Percentiles rank a stretch among this genome's conserved stretches.
phyloP scores from a whole-genome alignment of 2,888 invertebrate genomes.

The Epiblema foenella region DNA sequence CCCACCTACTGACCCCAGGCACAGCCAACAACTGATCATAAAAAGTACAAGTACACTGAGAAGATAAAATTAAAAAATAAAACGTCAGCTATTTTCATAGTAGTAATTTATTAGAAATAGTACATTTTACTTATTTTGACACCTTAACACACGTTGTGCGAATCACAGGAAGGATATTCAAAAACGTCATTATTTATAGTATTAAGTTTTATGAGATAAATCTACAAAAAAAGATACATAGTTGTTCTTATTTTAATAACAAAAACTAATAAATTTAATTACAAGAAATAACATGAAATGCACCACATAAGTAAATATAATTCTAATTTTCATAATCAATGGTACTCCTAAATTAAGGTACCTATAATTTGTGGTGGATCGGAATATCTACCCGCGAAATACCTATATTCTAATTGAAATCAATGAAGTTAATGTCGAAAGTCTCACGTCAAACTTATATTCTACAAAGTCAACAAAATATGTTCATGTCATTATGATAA shows the following conservation, averaged over 20 bases:
- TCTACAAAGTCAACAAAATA: constrained; percentile 7
- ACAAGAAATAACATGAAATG: background rate
- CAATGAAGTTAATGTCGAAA: background rate
- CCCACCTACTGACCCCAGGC: too few species aligned
- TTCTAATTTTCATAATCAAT: background rate
- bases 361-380: constrained; percentile 4
- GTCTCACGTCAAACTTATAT: constrained; percentile 2
- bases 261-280: background rate
- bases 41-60: too few species aligned
- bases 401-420: background rate
- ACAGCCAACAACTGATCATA: too few species aligned
- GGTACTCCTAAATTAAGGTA: background rate
- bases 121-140: constrained; percentile 28
- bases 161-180: constrained; percentile 30
- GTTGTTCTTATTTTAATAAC: background rate
- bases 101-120: constrained; percentile 35
- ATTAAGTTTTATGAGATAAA: background rate
- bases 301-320: background rate
- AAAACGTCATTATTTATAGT: background rate
- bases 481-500: background rate
- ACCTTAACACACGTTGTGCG: constrained; percentile 41
- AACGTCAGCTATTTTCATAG: background rate
- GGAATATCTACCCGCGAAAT: background rate
- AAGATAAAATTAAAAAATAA: background rate
- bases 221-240: background rate